Base-by-base conservation (phyloP, 2,113 vertebrate species). In the Chloropsis hardwickii region DNA sequence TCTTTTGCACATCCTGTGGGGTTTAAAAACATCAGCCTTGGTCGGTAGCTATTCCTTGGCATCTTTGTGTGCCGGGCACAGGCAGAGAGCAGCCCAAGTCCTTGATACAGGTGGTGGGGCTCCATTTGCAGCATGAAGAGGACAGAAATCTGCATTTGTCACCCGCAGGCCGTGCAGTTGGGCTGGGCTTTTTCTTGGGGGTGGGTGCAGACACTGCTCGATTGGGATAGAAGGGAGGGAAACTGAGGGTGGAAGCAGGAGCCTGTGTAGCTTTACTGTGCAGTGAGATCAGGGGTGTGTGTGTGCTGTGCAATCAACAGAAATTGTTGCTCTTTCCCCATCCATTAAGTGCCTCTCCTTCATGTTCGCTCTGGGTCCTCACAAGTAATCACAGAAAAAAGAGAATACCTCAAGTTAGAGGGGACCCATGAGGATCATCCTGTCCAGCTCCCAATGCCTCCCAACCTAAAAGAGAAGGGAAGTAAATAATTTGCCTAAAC, bases 191-290 rank as follows among this genome's bases (percentile, higher is more conserved):
- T 45, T 47, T 21, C 25, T 42, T 6, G 5, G 35, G 29, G 2
- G 3, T 15, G 23, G 40, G 62, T 48, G 28, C 4, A 35, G 58
- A 14, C 3, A 1, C 23, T 42, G 33, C 18, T 69, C 0, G 0
- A 2, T 1, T 61, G 37, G 50, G 4, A 10, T 9, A 72, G 45
- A 27, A 35, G 6, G 12, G 50, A 86, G 16, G 28, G 21, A 80
- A 87, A 9, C 35, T 33, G 28, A 14, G 2, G 13, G 1, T 67
- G 23, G 12, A 54, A 48, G 42, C 10, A 6, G 53, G 27, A 66
- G 28, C 25, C 51, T 29, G 10, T 47, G 3, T 42, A 6, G 35
- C 16, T 16, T 51, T 33, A 16, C 33, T 33, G 27, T 39, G 51
- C 58, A 64, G 14, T 3, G 3, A 20, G 14, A 35, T 47, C 29